Evolutionary conservation across 2,888 invertebrate species (phyloP).

Genomic region (Dastarcus helophoroides): DNA sequence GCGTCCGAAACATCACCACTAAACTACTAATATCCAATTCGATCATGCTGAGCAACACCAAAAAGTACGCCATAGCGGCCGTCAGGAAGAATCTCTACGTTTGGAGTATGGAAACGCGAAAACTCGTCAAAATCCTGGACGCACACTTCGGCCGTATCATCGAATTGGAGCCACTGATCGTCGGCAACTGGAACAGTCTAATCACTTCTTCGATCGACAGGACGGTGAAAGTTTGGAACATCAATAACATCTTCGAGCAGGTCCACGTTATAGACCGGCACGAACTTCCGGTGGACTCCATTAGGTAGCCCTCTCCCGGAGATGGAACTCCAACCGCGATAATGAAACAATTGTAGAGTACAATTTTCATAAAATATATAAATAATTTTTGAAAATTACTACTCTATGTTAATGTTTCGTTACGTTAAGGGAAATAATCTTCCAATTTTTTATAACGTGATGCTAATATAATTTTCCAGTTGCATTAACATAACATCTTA

Average conservation of each 20-base stretch:
- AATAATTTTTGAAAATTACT: too few species aligned
- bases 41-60: conserved; percentile 80
- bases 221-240: conserved; percentile 98
- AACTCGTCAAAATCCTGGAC: conserved; percentile 83
- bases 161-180: conserved; percentile 74
- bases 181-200: conserved; percentile 85
- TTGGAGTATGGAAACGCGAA: conserved; percentile 73
- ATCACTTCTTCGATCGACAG: conserved; percentile 96
- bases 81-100: conserved; percentile 89
- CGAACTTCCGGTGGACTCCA: conserved; percentile 87
- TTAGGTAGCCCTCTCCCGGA: conserved; percentile 46
- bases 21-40: conserved; percentile 85
- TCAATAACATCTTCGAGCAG: conserved; percentile 96
- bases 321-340: background rate
- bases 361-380: too few species aligned
- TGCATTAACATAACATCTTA: too few species aligned
- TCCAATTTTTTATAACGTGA: too few species aligned
- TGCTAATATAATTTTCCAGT: too few species aligned
- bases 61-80: conserved; percentile 89
- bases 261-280: conserved; percentile 92
- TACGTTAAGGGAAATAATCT: too few species aligned
- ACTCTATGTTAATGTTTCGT: too few species aligned
- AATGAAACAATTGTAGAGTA: too few species aligned
- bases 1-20: conserved; percentile 86
- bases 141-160: conserved; percentile 96